These are phyloP conservation scores for Cyphomyrus discorhynchus DNA, from an alignment of 2,113 vertebrate species.

Conservation along the genomic window DNA sequence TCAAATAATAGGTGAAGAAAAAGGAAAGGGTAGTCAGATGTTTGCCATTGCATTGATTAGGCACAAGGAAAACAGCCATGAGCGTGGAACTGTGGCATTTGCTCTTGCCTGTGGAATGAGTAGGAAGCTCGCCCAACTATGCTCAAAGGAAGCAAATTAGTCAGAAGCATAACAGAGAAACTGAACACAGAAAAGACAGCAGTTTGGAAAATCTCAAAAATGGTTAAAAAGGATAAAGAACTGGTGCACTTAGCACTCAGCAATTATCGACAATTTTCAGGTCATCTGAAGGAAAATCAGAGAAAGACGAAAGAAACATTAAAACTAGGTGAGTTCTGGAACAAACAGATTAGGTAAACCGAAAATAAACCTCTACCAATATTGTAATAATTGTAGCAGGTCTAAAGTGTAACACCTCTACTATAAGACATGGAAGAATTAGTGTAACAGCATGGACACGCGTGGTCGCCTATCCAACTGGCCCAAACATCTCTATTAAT, in stretches of 20 bases:
- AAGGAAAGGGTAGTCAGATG: neutral
- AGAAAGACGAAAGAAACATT: neutral
- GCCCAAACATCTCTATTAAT: neutral
- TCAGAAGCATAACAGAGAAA: neutral
- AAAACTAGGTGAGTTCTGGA: neutral
- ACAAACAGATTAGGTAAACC: neutral
- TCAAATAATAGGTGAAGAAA: neutral
- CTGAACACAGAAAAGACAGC: neutral
- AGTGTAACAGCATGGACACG: neutral
- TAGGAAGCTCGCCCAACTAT: neutral
- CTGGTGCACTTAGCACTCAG: neutral
- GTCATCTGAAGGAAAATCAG: neutral
- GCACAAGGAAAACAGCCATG: neutral
- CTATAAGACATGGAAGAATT: neutral
- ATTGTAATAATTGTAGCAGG: neutral
- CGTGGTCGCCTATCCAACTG: neutral
- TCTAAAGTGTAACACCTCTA: neutral
- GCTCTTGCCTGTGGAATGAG: neutral
- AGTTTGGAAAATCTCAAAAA: neutral
- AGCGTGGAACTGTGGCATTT: neutral
- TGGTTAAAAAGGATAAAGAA: neutral
- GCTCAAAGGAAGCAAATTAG: neutral
- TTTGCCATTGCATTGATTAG: neutral
- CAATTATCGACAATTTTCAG: neutral
- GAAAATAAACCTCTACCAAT: neutral